Base-by-base conservation (phyloP, 1,140 invertebrate genomes). In the Forficula auricularia region DNA sequence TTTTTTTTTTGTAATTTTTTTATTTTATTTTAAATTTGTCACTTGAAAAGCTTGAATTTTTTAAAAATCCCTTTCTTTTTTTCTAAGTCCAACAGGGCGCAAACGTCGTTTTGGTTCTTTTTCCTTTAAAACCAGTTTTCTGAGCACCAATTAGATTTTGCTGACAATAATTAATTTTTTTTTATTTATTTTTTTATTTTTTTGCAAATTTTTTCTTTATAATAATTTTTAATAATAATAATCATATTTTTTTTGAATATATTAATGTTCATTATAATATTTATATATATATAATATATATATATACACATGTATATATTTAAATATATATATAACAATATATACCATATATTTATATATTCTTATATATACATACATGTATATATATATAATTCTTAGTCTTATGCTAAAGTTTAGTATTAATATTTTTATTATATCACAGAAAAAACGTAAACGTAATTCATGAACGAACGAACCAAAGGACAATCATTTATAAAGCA, bases 401-500 rank as follows among this genome's bases (percentile, higher is more conserved):
- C 22, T 27, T 27, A 27, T 10, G 4, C 22, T 27, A 27, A 10
- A 27, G 22, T 27, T 42, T 27, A 34, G 40, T 38, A 44, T 46
- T 27, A 30, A 35, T 43, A 31, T 43, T 48, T 48, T 43, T 42
- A 42, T 50, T 50, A 51, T 54, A 50, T 48, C 51, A 54, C 50
- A 54, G 50, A 54, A 54, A 53, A 51, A 46, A 46, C 44, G 31
- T 42, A 46, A 46, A 46, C 22, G 31, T 46, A 46, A 46, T n/a
- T 40, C 22, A 35, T 45, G 34, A 41, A 46, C 40, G 48, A 54
- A 51, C 47, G 34, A 45, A 48, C 43, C 48, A 47, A 52, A 54
- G 47, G 44, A 41, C 51, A 54, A 50, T 46, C 53, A 46, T 50
- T 50, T 53, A 48, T 54, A 54, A 54, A 54, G 53, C 53, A 54